Base-by-base conservation (phyloP, 1,140 invertebrate species). In the Drosophila teissieri region DNA sequence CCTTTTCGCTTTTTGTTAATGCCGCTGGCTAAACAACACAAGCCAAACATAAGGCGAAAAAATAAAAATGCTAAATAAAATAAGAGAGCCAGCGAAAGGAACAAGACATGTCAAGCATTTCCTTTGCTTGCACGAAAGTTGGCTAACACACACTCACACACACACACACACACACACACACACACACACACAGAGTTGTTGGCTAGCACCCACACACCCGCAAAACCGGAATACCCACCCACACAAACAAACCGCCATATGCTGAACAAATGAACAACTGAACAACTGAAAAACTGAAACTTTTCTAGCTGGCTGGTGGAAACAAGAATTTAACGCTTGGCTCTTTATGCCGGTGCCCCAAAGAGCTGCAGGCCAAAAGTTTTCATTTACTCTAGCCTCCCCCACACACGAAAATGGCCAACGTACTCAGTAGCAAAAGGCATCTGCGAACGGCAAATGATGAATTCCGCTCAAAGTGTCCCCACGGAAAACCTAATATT, bases 101-200 rank as follows among this genome's bases (percentile, higher is more conserved):
- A 80, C 82, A 75, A 86, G 78, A 86, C 63, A 78, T 86, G 82
- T 86, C 70, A 81, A 75, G 82, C 75, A 86, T 86, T 81, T 86
- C 83, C 78, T 82, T 65, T 72, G 69, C 78, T 74, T 60, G 36
- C 74, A 75, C 46, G 67, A 80, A 70, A 80, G 67, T 80, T 85
- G 73, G 64, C 56, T 55, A 45, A 51, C 34, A 63, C 37, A 51
- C 45, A 57, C 57, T 36, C 46, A 19, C 40, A 7, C 11, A 22
- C 60, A 54, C 39, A 51, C 45, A 57, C 57, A 40, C 40, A 19
- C 40, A 7, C 11, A 22, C 60, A 54, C 39, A 19, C 55, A 40
- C 39, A 54, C 57, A 49, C 11, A 44, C 19, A 49, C 11, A 51
- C 12, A 51, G 31, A 31, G 31, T 31, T 31, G 31, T 31, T 31